Conservation (phyloP, 2,888 invertebrate species). For the Villa cingulata region DNA sequence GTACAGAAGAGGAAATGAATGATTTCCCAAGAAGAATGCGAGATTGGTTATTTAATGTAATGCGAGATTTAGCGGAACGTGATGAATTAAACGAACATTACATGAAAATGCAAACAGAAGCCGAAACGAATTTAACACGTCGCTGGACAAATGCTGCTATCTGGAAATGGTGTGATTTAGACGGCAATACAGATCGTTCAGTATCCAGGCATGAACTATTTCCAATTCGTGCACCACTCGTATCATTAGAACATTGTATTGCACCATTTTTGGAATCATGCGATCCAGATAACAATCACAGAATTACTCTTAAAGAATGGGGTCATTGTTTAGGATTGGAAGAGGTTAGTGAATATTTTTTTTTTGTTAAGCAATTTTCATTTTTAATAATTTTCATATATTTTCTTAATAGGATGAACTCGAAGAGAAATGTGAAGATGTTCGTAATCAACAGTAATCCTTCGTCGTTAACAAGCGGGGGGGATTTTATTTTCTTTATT, state of each 20-base stretch:
- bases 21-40: conserved; percentile 96
- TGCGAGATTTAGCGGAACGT: conserved; percentile 86
- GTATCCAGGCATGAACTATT: conserved; percentile 92
- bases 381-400: background rate
- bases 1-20: conserved; percentile 71
- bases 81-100: conserved; percentile 71
- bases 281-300: conserved; percentile 78
- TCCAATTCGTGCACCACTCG: conserved; percentile 86
- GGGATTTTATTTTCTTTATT: too few relatives aligned
- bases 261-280: conserved; percentile 89
- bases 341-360: conserved; percentile 44
- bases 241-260: conserved; percentile 94
- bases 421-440: conserved; percentile 66
- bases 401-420: conserved; percentile 51
- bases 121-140: conserved; percentile 69
- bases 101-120: conserved; percentile 75
- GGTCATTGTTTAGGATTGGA: conserved; percentile 74
- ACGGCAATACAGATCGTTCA: conserved; percentile 78
- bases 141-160: conserved; percentile 87
- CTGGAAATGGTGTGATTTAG: conserved; percentile 98
- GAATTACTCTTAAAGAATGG: conserved; percentile 87
- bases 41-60: conserved; percentile 96
- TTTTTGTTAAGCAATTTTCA: background rate
- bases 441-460: conserved; percentile 38
- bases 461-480: too few relatives aligned